Evolutionary conservation across 1,140 invertebrate species (phyloP).

Genomic region (Periplaneta americana): DNA sequence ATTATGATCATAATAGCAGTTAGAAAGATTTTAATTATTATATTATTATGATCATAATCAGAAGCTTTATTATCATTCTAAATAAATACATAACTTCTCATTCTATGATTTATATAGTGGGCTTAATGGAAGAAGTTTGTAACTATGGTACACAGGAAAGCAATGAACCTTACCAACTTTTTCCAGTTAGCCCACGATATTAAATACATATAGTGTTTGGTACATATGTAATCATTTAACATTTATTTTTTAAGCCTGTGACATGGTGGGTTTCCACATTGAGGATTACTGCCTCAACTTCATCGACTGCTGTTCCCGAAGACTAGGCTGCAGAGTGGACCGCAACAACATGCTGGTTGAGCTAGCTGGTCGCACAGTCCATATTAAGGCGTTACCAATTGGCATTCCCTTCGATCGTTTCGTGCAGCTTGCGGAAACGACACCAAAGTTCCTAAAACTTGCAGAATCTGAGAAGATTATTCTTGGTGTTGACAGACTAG

Average conservation of each 20-base stretch:
- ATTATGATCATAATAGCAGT: too few relatives aligned
- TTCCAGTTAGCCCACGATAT: too few relatives aligned
- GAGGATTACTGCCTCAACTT: conserved; percentile 41
- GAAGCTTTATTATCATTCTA: too few relatives aligned
- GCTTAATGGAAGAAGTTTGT: too few relatives aligned
- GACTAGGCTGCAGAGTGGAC: conserved; percentile 38
- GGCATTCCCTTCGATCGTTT: conserved; percentile 38
- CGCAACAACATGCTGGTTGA: conserved; percentile 34
- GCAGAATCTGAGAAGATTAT: conserved; percentile 32
- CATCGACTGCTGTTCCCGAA: conserved; percentile 38
- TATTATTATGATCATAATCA: too few relatives aligned
- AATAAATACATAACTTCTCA: too few relatives aligned
- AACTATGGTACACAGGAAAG: too few relatives aligned
- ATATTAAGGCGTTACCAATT: conserved; percentile 35
- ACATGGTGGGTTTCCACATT: conserved; percentile 42
- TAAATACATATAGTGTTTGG: too few relatives aligned
- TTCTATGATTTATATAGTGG: too few relatives aligned
- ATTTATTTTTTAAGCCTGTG: conserved; percentile 29
- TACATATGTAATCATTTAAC: too few relatives aligned
- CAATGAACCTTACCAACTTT: too few relatives aligned
- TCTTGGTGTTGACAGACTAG: conserved; percentile 40
- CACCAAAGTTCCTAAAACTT: conserved; percentile 24
- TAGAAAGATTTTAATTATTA: too few relatives aligned
- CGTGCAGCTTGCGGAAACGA: conserved; percentile 31
- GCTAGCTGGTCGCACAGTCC: conserved; percentile 34